phyloP scores from a whole-genome alignment of 2,113 vertebrate species.

The Shinisaurus crocodilurus region DNA sequence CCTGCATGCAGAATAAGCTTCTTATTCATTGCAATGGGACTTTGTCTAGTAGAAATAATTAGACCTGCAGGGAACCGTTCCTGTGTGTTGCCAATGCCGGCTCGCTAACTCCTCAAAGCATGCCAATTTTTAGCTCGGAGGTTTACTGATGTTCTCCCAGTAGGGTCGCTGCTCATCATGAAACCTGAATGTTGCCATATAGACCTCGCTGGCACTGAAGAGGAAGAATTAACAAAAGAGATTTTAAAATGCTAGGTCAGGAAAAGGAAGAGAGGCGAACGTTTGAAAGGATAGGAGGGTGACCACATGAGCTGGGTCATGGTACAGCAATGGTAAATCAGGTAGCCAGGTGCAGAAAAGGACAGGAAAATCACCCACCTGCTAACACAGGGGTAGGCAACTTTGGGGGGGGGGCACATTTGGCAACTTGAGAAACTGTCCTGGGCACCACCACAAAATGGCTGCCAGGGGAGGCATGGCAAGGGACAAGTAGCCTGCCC shows the following conservation, averaged over 20 bases:
- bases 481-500: too few relatives aligned
- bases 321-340: conserved; percentile 44
- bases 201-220: conserved; percentile 53
- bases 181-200: conserved; percentile 42
- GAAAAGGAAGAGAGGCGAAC: conserved; percentile 34
- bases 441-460: too few relatives aligned
- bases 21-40: conserved; percentile 46
- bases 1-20: conserved; percentile 10
- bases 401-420: too few relatives aligned
- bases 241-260: conserved; percentile 49
- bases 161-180: conserved; percentile 45
- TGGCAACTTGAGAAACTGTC: too few relatives aligned
- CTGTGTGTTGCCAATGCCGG: conserved; percentile 57
- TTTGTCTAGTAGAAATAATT: conserved; percentile 70
- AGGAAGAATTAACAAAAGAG: conserved; percentile 57
- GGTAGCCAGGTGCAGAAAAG: conserved; percentile 39
- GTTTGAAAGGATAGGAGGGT: conserved; percentile 51
- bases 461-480: too few relatives aligned
- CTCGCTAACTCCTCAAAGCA: conserved; percentile 66
- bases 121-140: conserved; percentile 66
- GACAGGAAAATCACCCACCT: too few relatives aligned
- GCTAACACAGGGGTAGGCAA: background rate
- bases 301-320: conserved; percentile 45
- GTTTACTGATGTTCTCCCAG: conserved; percentile 58
- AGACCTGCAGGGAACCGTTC: conserved; percentile 70